Conservation (phyloP, 2,888 invertebrate genomes). For the Cenopis cana region DNA sequence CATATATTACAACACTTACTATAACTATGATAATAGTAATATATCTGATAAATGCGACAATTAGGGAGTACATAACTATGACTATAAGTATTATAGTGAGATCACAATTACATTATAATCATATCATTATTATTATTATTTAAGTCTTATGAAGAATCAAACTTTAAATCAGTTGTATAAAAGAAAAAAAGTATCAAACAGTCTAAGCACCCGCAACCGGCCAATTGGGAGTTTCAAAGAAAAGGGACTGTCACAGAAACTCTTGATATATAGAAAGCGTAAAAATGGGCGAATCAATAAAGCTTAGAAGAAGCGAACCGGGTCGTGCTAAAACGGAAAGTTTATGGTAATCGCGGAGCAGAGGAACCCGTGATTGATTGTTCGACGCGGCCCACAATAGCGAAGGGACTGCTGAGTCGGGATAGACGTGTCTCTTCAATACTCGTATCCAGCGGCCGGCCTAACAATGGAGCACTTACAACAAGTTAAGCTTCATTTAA, state of each 20-base stretch:
- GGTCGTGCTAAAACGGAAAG: constrained; percentile 80
- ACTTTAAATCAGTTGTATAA: constrained; percentile 48
- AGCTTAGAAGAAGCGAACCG: constrained; percentile 77
- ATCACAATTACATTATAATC: too few relatives aligned
- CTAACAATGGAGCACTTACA: constrained; percentile 35
- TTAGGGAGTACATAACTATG: too few relatives aligned
- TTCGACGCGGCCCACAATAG: constrained; percentile 62
- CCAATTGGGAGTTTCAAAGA: constrained; percentile 79
- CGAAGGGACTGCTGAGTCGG: constrained; percentile 51
- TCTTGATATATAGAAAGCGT: constrained; percentile 74
- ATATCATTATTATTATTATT: too few relatives aligned
- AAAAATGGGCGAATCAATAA: constrained; percentile 80
- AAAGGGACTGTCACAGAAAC: constrained; percentile 71
- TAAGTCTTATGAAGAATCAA: constrained; percentile 34
- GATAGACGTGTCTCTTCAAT: constrained; percentile 54
- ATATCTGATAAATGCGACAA: too few relatives aligned
- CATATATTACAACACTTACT: too few relatives aligned
- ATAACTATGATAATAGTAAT: too few relatives aligned
- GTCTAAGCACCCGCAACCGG: constrained; percentile 67
- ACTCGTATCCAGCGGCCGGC: constrained; percentile 48
- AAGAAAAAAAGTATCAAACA: constrained; percentile 60
- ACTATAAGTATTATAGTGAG: too few relatives aligned
- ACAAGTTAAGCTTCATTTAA: constrained; percentile 44
- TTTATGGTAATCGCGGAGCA: constrained; percentile 83
- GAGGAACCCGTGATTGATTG: constrained; percentile 82